Conservation (phyloP, 2,888 invertebrate genomes). For the Mechanitis mazaeus region DNA sequence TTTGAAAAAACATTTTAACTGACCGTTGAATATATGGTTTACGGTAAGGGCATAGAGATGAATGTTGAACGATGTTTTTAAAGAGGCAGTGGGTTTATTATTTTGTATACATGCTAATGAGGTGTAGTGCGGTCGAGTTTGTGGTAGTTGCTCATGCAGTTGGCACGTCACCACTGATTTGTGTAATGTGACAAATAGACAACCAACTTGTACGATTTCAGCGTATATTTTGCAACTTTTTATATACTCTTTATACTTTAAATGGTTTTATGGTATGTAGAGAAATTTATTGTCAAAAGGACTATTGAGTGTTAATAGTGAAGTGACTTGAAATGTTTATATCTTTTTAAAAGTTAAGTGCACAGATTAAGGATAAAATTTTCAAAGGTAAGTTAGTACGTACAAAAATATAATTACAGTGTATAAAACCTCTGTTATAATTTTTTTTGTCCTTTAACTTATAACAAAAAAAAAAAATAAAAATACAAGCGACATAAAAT, state of each 20-base stretch:
- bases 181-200: conserved; percentile 55
- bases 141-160: conserved; percentile 70
- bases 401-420: background rate
- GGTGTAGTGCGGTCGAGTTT: conserved; percentile 67
- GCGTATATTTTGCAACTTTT: conserved; percentile 13
- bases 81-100: conserved; percentile 56
- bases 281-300: conserved; percentile 2
- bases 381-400: conserved; percentile 19
- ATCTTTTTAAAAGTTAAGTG: conserved; percentile 19
- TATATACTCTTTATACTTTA: background rate
- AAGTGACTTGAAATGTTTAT: conserved; percentile 34
- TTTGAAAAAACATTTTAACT: conserved; percentile 26
- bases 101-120: conserved; percentile 71
- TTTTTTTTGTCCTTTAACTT: too few relatives aligned
- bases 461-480: too few relatives aligned
- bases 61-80: conserved; percentile 34
- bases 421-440: too few relatives aligned
- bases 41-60: conserved; percentile 35
- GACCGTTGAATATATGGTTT: conserved; percentile 41
- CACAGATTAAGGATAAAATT: conserved; percentile 13
- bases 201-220: conserved; percentile 29
- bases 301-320: conserved; percentile 14
- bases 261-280: conserved; percentile 4
- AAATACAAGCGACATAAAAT: too few relatives aligned
- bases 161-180: conserved; percentile 68